Evolutionary conservation across 2,888 invertebrate species (phyloP), one percentile per base, ranked within the genome.

Genomic region (Apamea crenata): DNA sequence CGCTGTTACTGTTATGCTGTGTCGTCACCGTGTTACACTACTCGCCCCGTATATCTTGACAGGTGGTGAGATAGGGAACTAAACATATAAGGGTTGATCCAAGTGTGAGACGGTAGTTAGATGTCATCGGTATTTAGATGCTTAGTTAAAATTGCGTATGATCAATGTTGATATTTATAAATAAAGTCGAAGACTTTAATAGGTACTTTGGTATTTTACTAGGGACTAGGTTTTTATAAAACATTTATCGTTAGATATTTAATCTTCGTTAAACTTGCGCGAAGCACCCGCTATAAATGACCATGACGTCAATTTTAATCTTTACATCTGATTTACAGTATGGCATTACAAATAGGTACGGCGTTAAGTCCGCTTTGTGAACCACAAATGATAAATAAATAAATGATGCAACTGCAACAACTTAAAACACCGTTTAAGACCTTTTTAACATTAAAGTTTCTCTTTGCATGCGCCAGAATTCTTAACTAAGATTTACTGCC

Each of bases 1-100:
- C 53, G 32, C 66, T 59, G 67, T 77, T 72, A n/a, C 63, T 77
- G 44, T 75, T 50, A 73, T 73, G 25, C 68, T 32, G 56, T 84
- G 77, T 61, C 77, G 63, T 84, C 74, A 69, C 73, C n/a, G 10
- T 25, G 47, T 67, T 61, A 66, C 44, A 59, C 69, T 61, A 14
- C 29, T 14, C 29, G 5, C 21, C 25, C 12, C 0, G 18, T 72
- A 7, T 14, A 69, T 21, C 21, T 50, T 47, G 68, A 63, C 25
- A 68, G 36, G 21, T 53, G 29, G 44, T 29, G 29, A 2, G 83
- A 67, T 44, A 16, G 18, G 29, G 18, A 29, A 69, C 56, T 74
- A 16, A 36, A 56, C 21, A 14, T 44, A 21, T n/a, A 2, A 16
- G 8, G 5, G 16, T 78, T 21, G 25, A 56, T 36, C 29, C 1